phyloP scores from a whole-genome alignment of 1,140 invertebrate genomes.

The Muscidifurax raptorellus region DNA sequence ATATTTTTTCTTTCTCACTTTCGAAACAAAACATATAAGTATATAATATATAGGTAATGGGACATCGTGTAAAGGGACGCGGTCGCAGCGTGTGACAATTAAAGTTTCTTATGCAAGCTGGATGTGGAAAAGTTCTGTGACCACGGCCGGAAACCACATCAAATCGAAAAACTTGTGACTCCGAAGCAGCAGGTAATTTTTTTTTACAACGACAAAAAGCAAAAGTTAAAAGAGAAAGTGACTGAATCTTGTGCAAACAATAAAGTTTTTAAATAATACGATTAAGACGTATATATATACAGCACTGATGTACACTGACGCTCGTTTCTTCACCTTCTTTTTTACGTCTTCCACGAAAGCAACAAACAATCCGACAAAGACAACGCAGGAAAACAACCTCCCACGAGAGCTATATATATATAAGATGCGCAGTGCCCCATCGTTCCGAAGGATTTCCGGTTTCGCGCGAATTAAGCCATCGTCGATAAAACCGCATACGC shows the following conservation, averaged over 20 bases:
- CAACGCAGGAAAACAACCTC: background rate
- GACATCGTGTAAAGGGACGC: background rate
- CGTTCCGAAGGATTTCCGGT: constrained; percentile 39
- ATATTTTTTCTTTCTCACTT: no score
- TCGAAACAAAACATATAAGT: background rate
- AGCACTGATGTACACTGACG: no score
- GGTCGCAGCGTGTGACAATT: background rate
- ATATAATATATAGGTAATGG: no score
- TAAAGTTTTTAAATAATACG: no score
- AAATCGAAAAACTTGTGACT: background rate
- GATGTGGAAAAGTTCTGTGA: background rate
- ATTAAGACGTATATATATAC: no score
- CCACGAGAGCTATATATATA: constrained; percentile 16
- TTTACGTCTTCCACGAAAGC: background rate
- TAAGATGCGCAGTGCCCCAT: background rate
- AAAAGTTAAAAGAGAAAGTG: background rate
- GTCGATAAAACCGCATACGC: constrained; percentile 22
- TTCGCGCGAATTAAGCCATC: constrained; percentile 50
- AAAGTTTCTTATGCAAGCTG: background rate
- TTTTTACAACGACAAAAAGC: background rate
- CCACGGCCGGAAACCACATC: background rate
- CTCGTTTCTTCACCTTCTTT: no score
- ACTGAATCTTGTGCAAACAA: background rate
- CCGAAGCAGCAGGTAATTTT: background rate
- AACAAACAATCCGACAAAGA: background rate